phyloP scores from a whole-genome alignment of 2,888 invertebrate genomes.

The Andrena haemorrhoa region DNA sequence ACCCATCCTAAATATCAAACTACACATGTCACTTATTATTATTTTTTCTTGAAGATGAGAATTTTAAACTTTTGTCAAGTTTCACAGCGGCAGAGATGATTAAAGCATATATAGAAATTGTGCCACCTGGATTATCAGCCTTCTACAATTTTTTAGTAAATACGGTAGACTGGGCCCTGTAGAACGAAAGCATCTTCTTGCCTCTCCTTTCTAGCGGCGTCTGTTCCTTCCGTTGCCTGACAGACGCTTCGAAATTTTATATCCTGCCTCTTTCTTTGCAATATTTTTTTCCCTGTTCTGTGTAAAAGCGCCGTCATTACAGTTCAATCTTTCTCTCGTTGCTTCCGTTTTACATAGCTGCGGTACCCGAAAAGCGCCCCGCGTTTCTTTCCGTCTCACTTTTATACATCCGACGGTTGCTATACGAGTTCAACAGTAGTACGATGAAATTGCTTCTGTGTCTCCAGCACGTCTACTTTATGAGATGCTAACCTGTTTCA shows the following conservation, averaged over 20 bases:
- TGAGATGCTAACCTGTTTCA: constrained; percentile 74
- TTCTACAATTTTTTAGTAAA: too few relatives aligned
- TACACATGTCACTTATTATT: too few relatives aligned
- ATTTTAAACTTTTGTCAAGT: too few relatives aligned
- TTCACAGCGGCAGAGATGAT: too few relatives aligned
- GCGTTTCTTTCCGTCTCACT: constrained; percentile 64
- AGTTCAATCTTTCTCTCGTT: constrained; percentile 77
- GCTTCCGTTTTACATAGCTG: constrained; percentile 76
- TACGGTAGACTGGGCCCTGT: too few relatives aligned
- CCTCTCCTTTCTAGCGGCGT: constrained; percentile 44
- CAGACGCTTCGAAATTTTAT: constrained; percentile 77
- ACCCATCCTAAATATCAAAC: too few relatives aligned
- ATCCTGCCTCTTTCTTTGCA: constrained; percentile 62
- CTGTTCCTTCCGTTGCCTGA: constrained; percentile 71
- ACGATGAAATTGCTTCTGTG: constrained; percentile 80
- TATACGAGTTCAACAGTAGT: constrained; percentile 80
- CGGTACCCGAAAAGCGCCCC: constrained; percentile 75
- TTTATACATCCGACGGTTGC: constrained; percentile 76
- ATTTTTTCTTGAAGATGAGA: too few relatives aligned
- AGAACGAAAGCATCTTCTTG: constrained; percentile 27
- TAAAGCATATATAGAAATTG: too few relatives aligned
- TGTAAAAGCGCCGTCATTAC: constrained; percentile 72
- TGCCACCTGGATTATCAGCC: too few relatives aligned
- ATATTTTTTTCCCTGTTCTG: constrained; percentile 33
- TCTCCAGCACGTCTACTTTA: constrained; percentile 76